Percentiles rank a stretch among this genome's conserved stretches.
phyloP scores from a whole-genome alignment of 2,113 vertebrate genomes.

The Phrynosoma platyrhinos region DNA sequence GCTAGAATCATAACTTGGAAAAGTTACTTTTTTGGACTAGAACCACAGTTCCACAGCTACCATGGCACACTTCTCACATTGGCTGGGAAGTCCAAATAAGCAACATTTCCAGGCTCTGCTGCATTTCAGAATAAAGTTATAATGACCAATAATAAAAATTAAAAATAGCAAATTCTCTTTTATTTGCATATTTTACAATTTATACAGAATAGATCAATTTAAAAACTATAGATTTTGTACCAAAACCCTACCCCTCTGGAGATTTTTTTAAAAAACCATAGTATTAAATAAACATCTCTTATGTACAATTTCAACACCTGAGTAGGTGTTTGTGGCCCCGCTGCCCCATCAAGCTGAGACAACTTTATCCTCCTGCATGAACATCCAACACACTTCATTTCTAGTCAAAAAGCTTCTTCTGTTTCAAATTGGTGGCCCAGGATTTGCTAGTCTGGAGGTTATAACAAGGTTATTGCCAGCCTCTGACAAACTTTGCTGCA shows the following conservation, averaged over 20 bases:
- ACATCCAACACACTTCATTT: neutral
- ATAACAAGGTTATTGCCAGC: too few relatives aligned
- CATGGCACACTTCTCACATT: neutral
- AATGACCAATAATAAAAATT: neutral
- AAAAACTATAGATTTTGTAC: conserved; percentile 30
- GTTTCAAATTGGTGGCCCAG: neutral
- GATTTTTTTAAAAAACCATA: neutral
- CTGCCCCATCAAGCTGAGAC: too few relatives aligned
- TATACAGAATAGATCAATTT: conserved; percentile 18
- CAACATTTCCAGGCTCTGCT: too few relatives aligned
- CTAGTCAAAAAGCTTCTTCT: neutral
- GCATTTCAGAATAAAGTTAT: neutral
- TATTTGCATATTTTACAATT: conserved; percentile 35
- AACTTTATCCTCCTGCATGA: neutral
- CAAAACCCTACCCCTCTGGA: neutral
- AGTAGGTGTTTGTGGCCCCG: neutral
- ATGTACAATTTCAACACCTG: neutral
- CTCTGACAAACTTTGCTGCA: too few relatives aligned
- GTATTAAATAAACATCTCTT: conserved; percentile 35
- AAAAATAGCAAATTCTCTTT: neutral
- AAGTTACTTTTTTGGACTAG: neutral
- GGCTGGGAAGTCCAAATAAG: neutral
- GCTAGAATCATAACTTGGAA: too few relatives aligned
- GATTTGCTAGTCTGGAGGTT: too few relatives aligned
- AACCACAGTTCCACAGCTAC: neutral